phyloP scores from a whole-genome alignment of 1,140 invertebrate genomes.

The Drosophila tristis region DNA sequence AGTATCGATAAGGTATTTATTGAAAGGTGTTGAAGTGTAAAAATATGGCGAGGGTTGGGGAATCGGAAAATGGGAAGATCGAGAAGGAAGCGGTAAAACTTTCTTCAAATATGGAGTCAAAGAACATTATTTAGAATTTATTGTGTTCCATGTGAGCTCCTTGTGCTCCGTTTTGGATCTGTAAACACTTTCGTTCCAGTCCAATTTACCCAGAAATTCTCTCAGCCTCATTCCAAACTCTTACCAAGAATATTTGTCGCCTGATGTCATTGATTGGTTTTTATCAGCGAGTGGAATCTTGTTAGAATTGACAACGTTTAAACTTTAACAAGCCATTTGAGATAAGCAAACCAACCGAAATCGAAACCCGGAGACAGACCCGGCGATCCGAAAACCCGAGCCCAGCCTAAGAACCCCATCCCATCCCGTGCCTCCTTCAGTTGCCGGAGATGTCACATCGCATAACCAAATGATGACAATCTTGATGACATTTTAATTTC shows the following conservation, averaged over 20 bases:
- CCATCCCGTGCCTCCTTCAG: slow-evolving; percentile 28
- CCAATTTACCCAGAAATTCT: background rate
- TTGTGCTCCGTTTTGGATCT: too few species aligned
- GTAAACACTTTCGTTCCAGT: background rate
- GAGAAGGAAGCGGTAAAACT: too few species aligned
- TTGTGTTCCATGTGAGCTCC: too few species aligned
- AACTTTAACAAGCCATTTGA: slow-evolving; percentile 65
- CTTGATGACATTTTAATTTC: slow-evolving; percentile 84
- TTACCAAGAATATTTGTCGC: slow-evolving; percentile 25
- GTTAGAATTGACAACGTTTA: slow-evolving; percentile 81
- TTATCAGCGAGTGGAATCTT: slow-evolving; percentile 72
- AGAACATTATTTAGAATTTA: too few species aligned
- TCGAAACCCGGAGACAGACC: slow-evolving; percentile 13
- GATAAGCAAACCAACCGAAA: slow-evolving; percentile 50
- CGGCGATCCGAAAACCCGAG: background rate
- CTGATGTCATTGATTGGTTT: slow-evolving; percentile 59
- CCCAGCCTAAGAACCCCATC: background rate
- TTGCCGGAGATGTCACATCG: slow-evolving; percentile 69
- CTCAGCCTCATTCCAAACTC: background rate
- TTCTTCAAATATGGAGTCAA: too few species aligned
- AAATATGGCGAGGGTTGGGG: slow-evolving; percentile 6
- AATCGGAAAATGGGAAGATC: background rate
- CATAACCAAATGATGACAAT: slow-evolving; percentile 76
- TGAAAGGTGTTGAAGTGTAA: slow-evolving; percentile 36
- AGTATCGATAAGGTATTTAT: slow-evolving; percentile 45